These are phyloP conservation scores for Thymelicus sylvestris DNA, from an alignment of 2,888 invertebrate species.

Conservation along the genomic window DNA sequence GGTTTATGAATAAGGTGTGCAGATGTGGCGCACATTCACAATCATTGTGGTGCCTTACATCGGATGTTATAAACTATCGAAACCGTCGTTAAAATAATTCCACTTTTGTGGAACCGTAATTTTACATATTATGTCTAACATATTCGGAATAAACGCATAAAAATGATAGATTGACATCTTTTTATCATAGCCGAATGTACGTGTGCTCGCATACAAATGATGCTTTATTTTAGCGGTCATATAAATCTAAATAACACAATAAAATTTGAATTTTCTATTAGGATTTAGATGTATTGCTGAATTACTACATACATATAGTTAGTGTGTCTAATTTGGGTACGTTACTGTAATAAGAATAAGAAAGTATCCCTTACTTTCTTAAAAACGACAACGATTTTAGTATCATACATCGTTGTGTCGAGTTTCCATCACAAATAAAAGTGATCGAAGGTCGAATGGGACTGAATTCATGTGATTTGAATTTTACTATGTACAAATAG, in stretches of 20 bases:
- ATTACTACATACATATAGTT: neutral
- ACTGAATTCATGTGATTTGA: too few relatives aligned
- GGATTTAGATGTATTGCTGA: neutral
- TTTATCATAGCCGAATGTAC: slow-evolving; percentile 16
- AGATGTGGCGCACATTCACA: too few relatives aligned
- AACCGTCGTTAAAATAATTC: slow-evolving; percentile 11
- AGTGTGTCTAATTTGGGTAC: too few relatives aligned
- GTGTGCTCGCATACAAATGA: slow-evolving; percentile 6
- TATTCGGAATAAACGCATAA: slow-evolving; percentile 25
- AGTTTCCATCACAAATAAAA: too few relatives aligned
- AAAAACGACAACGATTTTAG: too few relatives aligned
- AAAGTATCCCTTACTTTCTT: too few relatives aligned
- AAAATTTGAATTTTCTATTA: neutral
- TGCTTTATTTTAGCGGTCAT: slow-evolving; percentile 1
- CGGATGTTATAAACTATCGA: neutral
- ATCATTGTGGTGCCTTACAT: too few relatives aligned
- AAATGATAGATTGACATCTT: slow-evolving; percentile 31
- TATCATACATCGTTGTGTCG: too few relatives aligned
- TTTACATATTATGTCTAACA: slow-evolving; percentile 16
- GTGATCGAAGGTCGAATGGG: too few relatives aligned
- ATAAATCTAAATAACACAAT: slow-evolving; percentile 17
- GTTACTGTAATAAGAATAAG: too few relatives aligned
- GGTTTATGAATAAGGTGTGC: too few relatives aligned
- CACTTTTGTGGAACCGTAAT: slow-evolving; percentile 7
- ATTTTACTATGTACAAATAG: too few relatives aligned